A percentile compares a stretch with the other conserved stretches of the same genome.
phyloP scores from a whole-genome alignment of 1,140 invertebrate genomes.

The Hylyphantes graminicola region DNA sequence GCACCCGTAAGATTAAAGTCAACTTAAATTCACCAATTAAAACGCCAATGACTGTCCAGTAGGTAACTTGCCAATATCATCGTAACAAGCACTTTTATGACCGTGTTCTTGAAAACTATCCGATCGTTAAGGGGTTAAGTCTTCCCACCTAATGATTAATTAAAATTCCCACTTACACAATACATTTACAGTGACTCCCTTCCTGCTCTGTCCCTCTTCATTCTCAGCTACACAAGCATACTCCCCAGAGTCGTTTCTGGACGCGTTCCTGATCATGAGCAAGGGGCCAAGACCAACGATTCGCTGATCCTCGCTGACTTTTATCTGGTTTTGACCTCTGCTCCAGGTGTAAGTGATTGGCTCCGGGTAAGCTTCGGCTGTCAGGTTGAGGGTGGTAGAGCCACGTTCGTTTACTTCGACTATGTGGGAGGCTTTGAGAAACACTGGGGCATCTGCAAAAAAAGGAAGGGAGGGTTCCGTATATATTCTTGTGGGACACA shows the following conservation, averaged over 20 bases:
- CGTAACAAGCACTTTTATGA: too few relatives aligned
- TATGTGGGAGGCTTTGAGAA: conserved; percentile 62
- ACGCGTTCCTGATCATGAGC: conserved; percentile 84
- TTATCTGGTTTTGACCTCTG: neutral
- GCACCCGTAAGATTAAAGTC: too few relatives aligned
- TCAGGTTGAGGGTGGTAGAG: conserved; percentile 80
- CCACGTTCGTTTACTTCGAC: conserved; percentile 84
- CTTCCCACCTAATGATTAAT: neutral
- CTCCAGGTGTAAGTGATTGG: conserved; percentile 87
- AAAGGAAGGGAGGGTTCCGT: too few relatives aligned
- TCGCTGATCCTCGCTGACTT: conserved; percentile 41
- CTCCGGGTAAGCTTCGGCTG: conserved; percentile 85
- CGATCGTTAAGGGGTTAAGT: neutral
- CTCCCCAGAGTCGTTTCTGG: conserved; percentile 83
- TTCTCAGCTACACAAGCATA: conserved; percentile 91
- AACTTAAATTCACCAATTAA: too few relatives aligned
- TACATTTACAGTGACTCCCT: conserved; percentile 86
- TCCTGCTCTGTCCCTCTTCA: conserved; percentile 81
- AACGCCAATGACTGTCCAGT: too few relatives aligned
- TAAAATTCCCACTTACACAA: conserved; percentile 80
- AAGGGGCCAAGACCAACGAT: conserved; percentile 82
- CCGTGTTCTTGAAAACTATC: too few relatives aligned
- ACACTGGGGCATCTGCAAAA: conserved; percentile 72
- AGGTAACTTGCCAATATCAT: too few relatives aligned
- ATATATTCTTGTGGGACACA: too few relatives aligned